phyloP scores from a whole-genome alignment of 2,888 invertebrate genomes.

The Lithophane ornitopus region DNA sequence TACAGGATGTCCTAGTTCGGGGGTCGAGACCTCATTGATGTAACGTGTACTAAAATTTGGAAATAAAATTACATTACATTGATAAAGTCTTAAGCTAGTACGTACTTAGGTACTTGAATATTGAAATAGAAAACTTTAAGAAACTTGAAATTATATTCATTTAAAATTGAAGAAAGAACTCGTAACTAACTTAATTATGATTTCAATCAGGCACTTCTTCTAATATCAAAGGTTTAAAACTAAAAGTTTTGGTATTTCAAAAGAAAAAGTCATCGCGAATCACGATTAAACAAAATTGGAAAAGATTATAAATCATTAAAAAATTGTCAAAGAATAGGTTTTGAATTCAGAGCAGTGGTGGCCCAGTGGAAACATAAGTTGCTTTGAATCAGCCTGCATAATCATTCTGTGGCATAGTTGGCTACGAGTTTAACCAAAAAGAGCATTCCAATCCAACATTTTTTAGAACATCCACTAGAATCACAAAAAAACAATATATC shows the following conservation, averaged over 20 bases:
- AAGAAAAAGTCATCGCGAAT: background rate
- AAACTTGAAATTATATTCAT: slow-evolving; percentile 34
- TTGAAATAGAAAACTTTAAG: slow-evolving; percentile 40
- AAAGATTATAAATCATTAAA: slow-evolving; percentile 2
- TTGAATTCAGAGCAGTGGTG: background rate
- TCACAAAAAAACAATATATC: background rate
- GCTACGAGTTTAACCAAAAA: background rate
- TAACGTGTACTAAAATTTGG: too few species aligned
- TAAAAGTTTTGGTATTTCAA: slow-evolving; percentile 2
- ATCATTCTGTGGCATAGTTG: too few species aligned
- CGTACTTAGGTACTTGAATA: slow-evolving; percentile 37
- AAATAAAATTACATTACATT: background rate
- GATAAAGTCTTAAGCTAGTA: slow-evolving; percentile 17
- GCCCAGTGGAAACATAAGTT: too few species aligned
- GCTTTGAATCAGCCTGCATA: too few species aligned
- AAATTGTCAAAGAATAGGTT: background rate
- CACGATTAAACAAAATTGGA: background rate
- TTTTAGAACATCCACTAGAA: background rate
- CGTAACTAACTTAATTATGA: slow-evolving; percentile 41
- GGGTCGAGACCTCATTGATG: too few species aligned
- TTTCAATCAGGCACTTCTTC: slow-evolving; percentile 33
- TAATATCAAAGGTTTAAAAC: slow-evolving; percentile 19
- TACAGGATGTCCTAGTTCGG: too few species aligned
- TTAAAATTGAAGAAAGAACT: slow-evolving; percentile 19
- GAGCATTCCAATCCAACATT: background rate